Evolutionary conservation across 1,140 invertebrate species (phyloP).

Genomic region (Drosophila teissieri): DNA sequence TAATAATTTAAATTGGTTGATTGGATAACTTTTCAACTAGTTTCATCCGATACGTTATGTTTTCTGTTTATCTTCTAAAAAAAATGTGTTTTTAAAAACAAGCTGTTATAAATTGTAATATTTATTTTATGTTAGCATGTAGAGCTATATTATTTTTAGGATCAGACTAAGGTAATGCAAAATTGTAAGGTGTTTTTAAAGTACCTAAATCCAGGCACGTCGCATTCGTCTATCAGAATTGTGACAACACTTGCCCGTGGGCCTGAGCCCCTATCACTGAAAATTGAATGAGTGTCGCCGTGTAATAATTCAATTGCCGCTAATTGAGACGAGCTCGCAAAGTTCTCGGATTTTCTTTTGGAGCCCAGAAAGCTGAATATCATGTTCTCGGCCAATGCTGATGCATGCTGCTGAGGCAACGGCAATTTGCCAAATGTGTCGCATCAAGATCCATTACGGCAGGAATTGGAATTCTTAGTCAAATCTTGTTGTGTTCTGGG

Average conservation of each 20-base stretch:
- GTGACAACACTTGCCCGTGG: slow-evolving; percentile 24
- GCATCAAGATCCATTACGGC: slow-evolving; percentile 60
- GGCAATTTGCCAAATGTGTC: slow-evolving; percentile 79
- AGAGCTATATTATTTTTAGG: background rate
- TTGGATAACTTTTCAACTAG: too few relatives aligned
- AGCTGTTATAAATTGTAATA: too few relatives aligned
- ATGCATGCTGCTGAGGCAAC: slow-evolving; percentile 33
- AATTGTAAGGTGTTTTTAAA: background rate
- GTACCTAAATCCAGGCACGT: background rate
- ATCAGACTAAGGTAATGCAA: background rate
- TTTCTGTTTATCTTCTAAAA: too few relatives aligned
- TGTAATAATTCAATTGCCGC: slow-evolving; percentile 82
- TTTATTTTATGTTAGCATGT: too few relatives aligned
- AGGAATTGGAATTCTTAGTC: slow-evolving; percentile 21
- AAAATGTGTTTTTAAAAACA: too few relatives aligned
- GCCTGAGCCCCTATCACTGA: slow-evolving; percentile 35
- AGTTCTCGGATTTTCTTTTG: slow-evolving; percentile 69
- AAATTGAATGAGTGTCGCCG: slow-evolving; percentile 80
- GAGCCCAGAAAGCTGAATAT: slow-evolving; percentile 18
- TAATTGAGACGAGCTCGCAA: slow-evolving; percentile 72
- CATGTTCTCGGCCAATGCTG: slow-evolving; percentile 33
- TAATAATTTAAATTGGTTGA: too few relatives aligned
- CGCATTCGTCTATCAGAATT: slow-evolving; percentile 16
- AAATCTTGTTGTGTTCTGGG: slow-evolving; percentile 9
- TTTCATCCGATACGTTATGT: too few relatives aligned